Base-by-base conservation (phyloP, 2,888 invertebrate genomes). In the Heliconius hortense region DNA sequence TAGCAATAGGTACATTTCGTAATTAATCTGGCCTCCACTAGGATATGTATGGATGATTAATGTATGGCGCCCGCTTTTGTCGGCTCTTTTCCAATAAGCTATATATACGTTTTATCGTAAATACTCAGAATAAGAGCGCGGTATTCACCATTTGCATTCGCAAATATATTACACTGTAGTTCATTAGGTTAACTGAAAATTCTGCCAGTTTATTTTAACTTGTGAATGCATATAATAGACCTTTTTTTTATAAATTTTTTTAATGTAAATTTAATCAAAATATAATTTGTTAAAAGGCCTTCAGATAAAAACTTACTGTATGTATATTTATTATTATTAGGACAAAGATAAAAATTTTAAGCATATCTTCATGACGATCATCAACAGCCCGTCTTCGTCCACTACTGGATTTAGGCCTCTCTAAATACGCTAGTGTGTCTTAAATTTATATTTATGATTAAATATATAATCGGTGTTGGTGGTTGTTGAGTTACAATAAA, bases 141-240 rank as follows among this genome's bases (percentile, higher is more conserved):
- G 69, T 69, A 56, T 66, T 66, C 64, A 66, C 64, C 64, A 66
- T 66, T 39, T 66, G 64, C 64, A 66, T 39, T 66, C 35, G 39
- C 39, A 39, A 66, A 66, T 66, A 66, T 39, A 66, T 66, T 66
- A 39, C 64, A 66, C 64, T 66, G 53, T n/a, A 56, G 69, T 69
- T 69, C 56, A 69, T 53, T 69, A 69, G 69, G 53, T 53, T 69
- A 69, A 69, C 31, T 69, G 31, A 69, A 56, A 66, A 69, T 68
- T 68, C 48, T n/a, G 56, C 31, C 53, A 56, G 53, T 69, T 56
- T 56, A 28, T 68, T 68, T 68, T n/a, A 68, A 28, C 68, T 69
- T 31, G 18, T 69, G 53, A 56, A 53, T 69, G 31, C n/a, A 24
- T 69, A 56, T 48, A 48, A 48, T 69, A 21, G 31, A 66, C 7